These are phyloP conservation scores for Drepana arcuata DNA, from an alignment of 1,140 invertebrate species.

Conservation along the genomic window DNA sequence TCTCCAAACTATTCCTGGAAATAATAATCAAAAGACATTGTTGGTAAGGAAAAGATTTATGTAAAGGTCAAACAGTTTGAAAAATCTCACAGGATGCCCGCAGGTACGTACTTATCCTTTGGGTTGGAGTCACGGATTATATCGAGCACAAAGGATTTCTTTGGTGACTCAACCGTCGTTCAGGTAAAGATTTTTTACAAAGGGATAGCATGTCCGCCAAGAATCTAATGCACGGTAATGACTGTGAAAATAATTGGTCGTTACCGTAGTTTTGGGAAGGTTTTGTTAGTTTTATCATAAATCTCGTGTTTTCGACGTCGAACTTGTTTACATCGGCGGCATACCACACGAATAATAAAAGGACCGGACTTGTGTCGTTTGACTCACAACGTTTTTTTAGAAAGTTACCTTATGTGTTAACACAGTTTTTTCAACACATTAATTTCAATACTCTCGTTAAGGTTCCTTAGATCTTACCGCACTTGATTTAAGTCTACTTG, in stretches of 20 bases:
- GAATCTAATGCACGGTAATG: constrained; percentile 9
- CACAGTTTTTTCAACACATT: too few relatives aligned
- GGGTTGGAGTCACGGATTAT: constrained; percentile 15
- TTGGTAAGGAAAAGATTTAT: too few relatives aligned
- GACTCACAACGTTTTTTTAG: too few relatives aligned
- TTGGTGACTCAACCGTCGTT: constrained; percentile 14
- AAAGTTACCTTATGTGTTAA: too few relatives aligned
- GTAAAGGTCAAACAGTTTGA: too few relatives aligned
- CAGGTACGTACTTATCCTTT: constrained; percentile 16
- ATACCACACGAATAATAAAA: constrained; percentile 6
- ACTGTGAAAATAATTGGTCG: constrained; percentile 9
- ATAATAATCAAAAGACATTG: too few relatives aligned
- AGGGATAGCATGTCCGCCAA: constrained; percentile 7
- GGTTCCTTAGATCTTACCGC: too few relatives aligned
- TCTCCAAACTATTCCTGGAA: too few relatives aligned
- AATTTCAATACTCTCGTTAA: too few relatives aligned
- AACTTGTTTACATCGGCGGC: not conserved
- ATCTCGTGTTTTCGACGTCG: constrained; percentile 4
- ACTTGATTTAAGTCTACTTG: too few relatives aligned
- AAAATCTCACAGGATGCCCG: constrained; percentile 8
- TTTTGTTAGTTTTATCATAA: constrained; percentile 1
- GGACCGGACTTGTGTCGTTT: too few relatives aligned
- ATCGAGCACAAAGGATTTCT: constrained; percentile 17
- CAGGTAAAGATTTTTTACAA: constrained; percentile 26
- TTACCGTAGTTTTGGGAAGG: constrained; percentile 4